Base-by-base conservation (phyloP, 1,140 invertebrate species). In the Zeugodacus cucurbitae region DNA sequence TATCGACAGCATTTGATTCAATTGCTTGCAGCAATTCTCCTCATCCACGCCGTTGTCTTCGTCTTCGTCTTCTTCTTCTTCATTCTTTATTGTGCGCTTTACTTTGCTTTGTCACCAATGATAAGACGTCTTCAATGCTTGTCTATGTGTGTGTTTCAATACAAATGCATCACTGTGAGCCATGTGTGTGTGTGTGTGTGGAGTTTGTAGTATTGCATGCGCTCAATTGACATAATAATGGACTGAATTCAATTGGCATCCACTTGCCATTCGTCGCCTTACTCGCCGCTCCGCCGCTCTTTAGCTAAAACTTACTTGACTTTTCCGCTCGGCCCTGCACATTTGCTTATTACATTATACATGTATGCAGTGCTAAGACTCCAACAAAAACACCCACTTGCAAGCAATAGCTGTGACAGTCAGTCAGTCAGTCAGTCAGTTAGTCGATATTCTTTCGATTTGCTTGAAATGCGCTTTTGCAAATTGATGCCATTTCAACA, bases 401-500 rank as follows among this genome's bases (percentile, higher is more conserved):
- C 22, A 67, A 14, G 8, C n/a, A 26, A 8, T 26, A 64, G 59
- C 57, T 11, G 14, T 5, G 22, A 26, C 59, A 74, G 37, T n/a
- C 20, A 74, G 17, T 74, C 22, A 74, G 70, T 74, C 22, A 44
- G 70, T 44, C 70, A 74, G 32, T 74, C 0, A 74, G 70, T 74
- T 20, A 74, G 41, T 26, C n/a, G 34, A 82, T 82, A 48, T 82
- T n/a, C 48, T 41, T 41, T 82, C 74, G 26, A 74, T 74, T 5
- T 41, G n/a, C 32, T 41, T 37, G 14, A 41, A 82, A 82, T 82
- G 74, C 41, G 74, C 74, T 82, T 41, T 82, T 82, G 74, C 34
- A 82, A 82, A 82, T 82, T 82, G 74, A 82, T 82, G 41, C 74
- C 37, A 54, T 82, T 82, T 82, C 74, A 82, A 82, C 74, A 82